Percentiles rank a stretch among this genome's conserved stretches.
Conservation (phyloP, 2,113 vertebrate genomes). For the Oreocharis arfaki region DNA sequence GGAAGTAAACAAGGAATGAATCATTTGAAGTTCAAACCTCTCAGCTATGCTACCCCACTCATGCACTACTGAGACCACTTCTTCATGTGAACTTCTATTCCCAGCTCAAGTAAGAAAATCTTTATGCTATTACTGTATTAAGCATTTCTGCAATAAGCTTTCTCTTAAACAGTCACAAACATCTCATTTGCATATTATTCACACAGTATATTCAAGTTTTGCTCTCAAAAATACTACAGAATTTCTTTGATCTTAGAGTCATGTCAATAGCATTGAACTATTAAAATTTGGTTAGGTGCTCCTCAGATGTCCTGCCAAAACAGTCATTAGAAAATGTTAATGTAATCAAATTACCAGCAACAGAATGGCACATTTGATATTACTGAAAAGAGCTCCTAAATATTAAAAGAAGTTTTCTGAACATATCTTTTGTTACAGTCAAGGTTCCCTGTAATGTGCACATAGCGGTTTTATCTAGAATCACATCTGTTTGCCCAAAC, state of each 20-base stretch:
- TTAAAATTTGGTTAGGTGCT: conserved; percentile 1
- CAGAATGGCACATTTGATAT: neutral
- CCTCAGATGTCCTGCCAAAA: conserved; percentile 43
- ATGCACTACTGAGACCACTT: neutral
- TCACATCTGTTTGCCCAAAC: neutral
- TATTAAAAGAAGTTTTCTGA: neutral
- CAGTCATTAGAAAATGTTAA: conserved; percentile 20
- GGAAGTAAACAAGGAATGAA: neutral
- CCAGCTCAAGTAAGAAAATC: conserved; percentile 13
- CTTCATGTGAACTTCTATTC: neutral
- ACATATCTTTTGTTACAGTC: neutral
- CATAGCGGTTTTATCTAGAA: neutral
- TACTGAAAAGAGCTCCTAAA: neutral
- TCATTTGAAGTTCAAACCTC: neutral
- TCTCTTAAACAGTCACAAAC: neutral
- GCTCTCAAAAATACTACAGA: conserved; percentile 9
- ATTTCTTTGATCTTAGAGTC: conserved; percentile 39
- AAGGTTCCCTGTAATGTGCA: neutral
- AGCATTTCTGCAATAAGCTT: conserved; percentile 27
- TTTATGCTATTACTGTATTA: neutral
- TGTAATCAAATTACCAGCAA: neutral
- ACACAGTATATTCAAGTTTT: conserved; percentile 26
- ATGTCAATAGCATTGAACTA: conserved; percentile 4
- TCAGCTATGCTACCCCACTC: neutral
- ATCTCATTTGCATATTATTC: conserved; percentile 33